Conservation (phyloP, 2,113 vertebrate species). For the Anhinga rufa region DNA sequence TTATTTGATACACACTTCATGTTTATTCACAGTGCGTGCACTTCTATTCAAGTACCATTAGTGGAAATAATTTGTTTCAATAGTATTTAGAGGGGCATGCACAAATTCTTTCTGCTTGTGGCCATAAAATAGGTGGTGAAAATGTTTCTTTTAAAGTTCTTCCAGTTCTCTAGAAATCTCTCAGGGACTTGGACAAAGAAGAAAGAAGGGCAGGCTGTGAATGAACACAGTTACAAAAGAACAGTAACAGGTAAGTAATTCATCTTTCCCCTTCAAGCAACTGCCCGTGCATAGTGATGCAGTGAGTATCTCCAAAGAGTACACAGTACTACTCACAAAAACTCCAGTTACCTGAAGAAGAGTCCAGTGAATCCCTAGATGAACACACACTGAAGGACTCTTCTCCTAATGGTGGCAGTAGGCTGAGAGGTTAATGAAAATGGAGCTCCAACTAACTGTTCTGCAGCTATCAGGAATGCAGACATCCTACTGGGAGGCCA, state of each 20-base stretch:
- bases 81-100: not conserved
- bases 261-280: not conserved
- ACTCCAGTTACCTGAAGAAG: not conserved
- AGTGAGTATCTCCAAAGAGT: not conserved
- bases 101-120: not conserved
- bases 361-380: not conserved
- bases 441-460: not conserved
- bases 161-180: not conserved
- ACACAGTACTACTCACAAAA: not conserved
- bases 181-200: not conserved
- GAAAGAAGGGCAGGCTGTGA: not conserved
- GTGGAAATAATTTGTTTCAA: not conserved
- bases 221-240: not conserved
- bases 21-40: not conserved
- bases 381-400: not conserved
- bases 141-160: not conserved
- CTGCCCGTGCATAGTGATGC: not conserved
- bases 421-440: not conserved
- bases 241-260: not conserved
- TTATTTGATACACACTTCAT: not conserved
- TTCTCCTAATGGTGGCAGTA: not conserved
- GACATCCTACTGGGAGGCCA: not conserved
- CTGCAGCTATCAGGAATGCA: not conserved
- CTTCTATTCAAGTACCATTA: not conserved
- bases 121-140: not conserved